Percentiles rank a stretch among this genome's conserved stretches.
Evolutionary conservation across 64 coral and sea anemone genomes (phyloP).

Genomic region (Pocillopora verrucosa): DNA sequence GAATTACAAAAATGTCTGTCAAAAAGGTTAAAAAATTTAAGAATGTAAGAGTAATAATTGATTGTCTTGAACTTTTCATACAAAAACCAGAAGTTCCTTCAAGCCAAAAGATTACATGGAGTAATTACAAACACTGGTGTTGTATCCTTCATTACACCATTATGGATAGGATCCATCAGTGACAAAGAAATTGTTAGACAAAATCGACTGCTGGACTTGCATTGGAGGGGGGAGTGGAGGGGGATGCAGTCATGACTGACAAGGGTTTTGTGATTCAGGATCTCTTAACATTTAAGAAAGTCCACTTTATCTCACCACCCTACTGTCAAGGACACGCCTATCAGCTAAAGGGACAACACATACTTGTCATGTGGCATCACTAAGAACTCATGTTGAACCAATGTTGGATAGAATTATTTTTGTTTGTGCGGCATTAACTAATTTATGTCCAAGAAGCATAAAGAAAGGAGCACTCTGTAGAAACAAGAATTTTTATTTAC

Average conservation of each 20-base stretch:
- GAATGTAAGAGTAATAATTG: conserved; percentile 60
- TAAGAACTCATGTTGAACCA: conserved; percentile 73
- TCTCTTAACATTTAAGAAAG: conserved; percentile 71
- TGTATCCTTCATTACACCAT: conserved; percentile 63
- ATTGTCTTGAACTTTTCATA: conserved; percentile 55
- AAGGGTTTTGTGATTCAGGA: conserved; percentile 80
- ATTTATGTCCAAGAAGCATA: background rate
- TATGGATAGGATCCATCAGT: conserved; percentile 66
- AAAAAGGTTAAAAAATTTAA: conserved; percentile 33
- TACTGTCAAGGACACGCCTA: conserved; percentile 62
- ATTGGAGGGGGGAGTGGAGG: too few species aligned
- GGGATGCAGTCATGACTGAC: conserved; percentile 79
- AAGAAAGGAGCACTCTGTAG: background rate
- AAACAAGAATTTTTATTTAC: too few species aligned
- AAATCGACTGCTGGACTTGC: conserved; percentile 38
- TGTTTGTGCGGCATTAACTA: conserved; percentile 39
- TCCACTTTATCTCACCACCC: conserved; percentile 74
- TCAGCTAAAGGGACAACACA: conserved; percentile 52
- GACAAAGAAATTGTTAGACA: conserved; percentile 73
- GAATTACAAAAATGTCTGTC: conserved; percentile 49
- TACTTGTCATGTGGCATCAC: conserved; percentile 52
- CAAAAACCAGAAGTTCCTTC: conserved; percentile 65
- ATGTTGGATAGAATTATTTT: conserved; percentile 72
- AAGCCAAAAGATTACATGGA: conserved; percentile 64
- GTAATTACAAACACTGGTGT: conserved; percentile 73